Conservation (phyloP, 2,888 invertebrate species). For the Pomacea canaliculata region DNA sequence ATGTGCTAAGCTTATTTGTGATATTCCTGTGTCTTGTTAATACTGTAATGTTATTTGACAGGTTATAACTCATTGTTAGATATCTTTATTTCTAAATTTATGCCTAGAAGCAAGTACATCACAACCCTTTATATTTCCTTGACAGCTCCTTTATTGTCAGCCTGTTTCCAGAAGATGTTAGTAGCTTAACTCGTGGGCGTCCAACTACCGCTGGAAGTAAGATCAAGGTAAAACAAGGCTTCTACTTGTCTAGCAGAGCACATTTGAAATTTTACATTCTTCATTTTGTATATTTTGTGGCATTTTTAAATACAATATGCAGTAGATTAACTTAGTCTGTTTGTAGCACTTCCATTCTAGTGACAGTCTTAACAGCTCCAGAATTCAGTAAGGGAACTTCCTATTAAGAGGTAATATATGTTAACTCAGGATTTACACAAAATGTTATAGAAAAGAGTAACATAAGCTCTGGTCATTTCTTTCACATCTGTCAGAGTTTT, state of each 20-base stretch:
- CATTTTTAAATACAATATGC: background rate
- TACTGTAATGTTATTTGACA: no score
- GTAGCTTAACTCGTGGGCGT: constrained; percentile 72
- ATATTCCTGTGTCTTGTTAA: no score
- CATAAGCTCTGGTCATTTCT: background rate
- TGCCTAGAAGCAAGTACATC: no score
- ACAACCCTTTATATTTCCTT: background rate
- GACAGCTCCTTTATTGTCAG: constrained; percentile 74
- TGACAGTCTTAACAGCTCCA: background rate
- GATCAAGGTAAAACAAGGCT: constrained; percentile 72
- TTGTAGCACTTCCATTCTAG: no score
- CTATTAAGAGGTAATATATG: background rate
- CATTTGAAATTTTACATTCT: background rate
- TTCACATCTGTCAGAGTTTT: background rate
- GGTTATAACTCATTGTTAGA: no score
- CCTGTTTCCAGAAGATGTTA: constrained; percentile 75
- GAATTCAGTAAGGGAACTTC: no score
- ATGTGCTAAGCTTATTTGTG: background rate
- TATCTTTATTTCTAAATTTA: no score
- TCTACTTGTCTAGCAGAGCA: background rate
- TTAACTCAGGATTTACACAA: background rate
- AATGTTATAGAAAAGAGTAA: background rate
- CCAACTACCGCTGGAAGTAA: constrained; percentile 79
- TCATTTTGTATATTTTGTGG: background rate
- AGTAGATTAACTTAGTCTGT: no score